Evolutionary conservation across 1,140 invertebrate species (phyloP).

Genomic region (Forficula auricularia): DNA sequence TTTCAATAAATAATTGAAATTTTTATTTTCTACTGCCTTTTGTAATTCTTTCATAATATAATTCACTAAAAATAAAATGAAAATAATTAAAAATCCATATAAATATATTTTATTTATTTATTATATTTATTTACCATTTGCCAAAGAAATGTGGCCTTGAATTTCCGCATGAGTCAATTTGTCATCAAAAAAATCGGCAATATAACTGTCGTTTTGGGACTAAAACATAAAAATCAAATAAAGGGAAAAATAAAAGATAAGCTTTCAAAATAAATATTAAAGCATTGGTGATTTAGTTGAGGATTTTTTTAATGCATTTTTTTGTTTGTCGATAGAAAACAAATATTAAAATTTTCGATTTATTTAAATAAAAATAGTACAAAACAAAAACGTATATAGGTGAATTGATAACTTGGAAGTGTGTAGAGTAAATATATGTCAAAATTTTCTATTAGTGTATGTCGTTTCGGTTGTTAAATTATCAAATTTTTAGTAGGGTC

Average conservation of each 20-base stretch:
- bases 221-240: slow-evolving; percentile 19
- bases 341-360: no score
- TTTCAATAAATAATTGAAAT: slow-evolving; percentile 27
- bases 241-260: slow-evolving; percentile 1
- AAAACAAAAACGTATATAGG: no score
- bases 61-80: slow-evolving; percentile 22
- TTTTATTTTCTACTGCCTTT: slow-evolving; percentile 24
- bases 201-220: slow-evolving; percentile 47
- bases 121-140: slow-evolving; percentile 35
- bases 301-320: no score
- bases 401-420: no score
- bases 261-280: no score
- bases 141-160: slow-evolving; percentile 49
- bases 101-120: slow-evolving; percentile 3
- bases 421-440: no score
- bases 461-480: no score
- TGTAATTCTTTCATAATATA: slow-evolving; percentile 30
- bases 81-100: neutral
- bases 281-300: no score
- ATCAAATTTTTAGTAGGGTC: no score
- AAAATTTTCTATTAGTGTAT: no score
- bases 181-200: slow-evolving; percentile 58
- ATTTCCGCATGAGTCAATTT: slow-evolving; percentile 57
- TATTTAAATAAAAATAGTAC: no score
- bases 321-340: neutral